Conservation (phyloP, 2,888 invertebrate species). For the Epinotia brunnichana region DNA sequence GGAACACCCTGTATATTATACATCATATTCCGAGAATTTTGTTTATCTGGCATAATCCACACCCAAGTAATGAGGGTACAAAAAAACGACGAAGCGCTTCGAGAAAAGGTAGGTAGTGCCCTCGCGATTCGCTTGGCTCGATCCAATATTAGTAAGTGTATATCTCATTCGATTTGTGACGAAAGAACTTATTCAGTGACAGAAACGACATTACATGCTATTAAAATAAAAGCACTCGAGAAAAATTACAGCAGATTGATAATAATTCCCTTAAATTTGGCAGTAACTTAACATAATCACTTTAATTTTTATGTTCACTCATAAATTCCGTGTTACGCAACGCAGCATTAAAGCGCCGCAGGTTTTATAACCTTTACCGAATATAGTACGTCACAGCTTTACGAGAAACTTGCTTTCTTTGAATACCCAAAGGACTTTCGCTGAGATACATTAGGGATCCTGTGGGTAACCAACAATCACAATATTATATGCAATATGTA, state of each 20-base stretch:
- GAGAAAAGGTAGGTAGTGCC: too few species aligned
- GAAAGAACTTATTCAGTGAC: too few species aligned
- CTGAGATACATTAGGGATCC: not conserved
- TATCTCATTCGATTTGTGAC: too few species aligned
- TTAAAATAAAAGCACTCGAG: slow-evolving; percentile 26
- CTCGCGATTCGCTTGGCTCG: too few species aligned
- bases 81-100: too few species aligned
- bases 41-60: too few species aligned
- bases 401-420: slow-evolving; percentile 39
- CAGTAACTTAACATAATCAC: slow-evolving; percentile 37
- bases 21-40: too few species aligned
- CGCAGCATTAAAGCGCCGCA: slow-evolving; percentile 32
- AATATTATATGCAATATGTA: too few species aligned
- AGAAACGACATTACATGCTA: not conserved
- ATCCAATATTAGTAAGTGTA: too few species aligned
- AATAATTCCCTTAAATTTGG: slow-evolving; percentile 41
- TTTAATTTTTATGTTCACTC: slow-evolving; percentile 35
- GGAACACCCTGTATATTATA: too few species aligned
- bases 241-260: slow-evolving; percentile 30
- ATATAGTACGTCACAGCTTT: slow-evolving; percentile 28
- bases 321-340: slow-evolving; percentile 39
- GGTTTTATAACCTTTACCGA: slow-evolving; percentile 39
- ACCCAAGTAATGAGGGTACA: too few species aligned
- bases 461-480: not conserved
- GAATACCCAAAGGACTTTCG: slow-evolving; percentile 26